Evolutionary conservation across 2,888 invertebrate species (phyloP), one percentile per base, ranked within the genome.

Genomic region (Sialis fuliginosa): DNA sequence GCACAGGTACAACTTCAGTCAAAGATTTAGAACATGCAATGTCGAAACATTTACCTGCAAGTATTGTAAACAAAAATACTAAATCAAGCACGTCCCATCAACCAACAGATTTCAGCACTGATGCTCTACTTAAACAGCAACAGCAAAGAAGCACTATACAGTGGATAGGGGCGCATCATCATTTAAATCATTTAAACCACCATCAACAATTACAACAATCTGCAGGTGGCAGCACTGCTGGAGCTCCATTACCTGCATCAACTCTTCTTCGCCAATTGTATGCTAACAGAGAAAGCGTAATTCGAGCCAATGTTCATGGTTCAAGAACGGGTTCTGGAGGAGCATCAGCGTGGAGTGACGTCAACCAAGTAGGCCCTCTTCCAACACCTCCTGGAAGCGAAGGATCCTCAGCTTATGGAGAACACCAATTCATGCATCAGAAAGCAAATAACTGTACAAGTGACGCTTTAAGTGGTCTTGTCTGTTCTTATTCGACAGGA

Each of bases 11-110:
- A 0, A 74, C 77, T 1, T 85, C 89, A 1, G 90, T 91, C 0
- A 89, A 91, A 64, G 92, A 93, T 58, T 69, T 95, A 54, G 93
- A 95, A 64, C 90, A 92, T 59, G 93, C 90, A 42, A 95, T 95
- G 93, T 92, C 93, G 13, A 92, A 92, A 60, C 93, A 93, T 68
- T 68, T 95, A 48, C 87, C 87, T 0, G 66, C 70, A 4, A 61
- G 65, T 4, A 69, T 74, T 42, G 64, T 77, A 53, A 70, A 70
- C 46, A 55, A 60, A 44, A 68, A 73, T 3, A 58, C 56, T 46
- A 72, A 73, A 31, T 60, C 68, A 0, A 61, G 63, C 44, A 66
- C 74, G 6, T 64, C 67, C n/a, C 79, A 81, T 57, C 76, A 81
- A 56, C 81, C 83, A 1, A 89, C 90, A 1, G 90, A 90, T 60